Conservation (phyloP, 2,888 invertebrate genomes). For the Magallana nippona region DNA sequence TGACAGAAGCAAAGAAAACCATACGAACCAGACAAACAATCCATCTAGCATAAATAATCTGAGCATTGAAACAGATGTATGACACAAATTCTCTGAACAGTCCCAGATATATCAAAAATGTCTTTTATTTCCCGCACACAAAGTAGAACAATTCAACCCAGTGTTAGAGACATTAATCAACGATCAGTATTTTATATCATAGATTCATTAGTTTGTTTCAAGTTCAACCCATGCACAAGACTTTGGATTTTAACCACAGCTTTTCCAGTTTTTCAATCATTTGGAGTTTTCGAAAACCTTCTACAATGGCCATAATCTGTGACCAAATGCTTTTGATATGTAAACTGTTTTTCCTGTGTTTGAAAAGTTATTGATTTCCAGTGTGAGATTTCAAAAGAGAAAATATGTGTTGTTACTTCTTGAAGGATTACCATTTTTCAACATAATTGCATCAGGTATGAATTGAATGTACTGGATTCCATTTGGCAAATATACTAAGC, state of each 20-base stretch:
- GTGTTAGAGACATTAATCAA: conserved; percentile 24
- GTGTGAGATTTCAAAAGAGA: conserved; percentile 25
- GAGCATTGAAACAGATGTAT: conserved; percentile 77
- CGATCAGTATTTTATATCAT: conserved; percentile 36
- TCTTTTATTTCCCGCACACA: conserved; percentile 11
- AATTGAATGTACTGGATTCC: conserved; percentile 15
- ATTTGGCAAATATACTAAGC: background rate
- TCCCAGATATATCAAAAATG: conserved; percentile 13
- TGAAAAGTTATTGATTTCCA: conserved; percentile 30
- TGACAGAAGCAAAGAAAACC: conserved; percentile 74
- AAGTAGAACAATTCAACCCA: conserved; percentile 14
- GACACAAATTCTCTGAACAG: conserved; percentile 53
- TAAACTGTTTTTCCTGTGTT: conserved; percentile 1
- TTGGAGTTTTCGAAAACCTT: background rate
- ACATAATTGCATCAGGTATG: conserved; percentile 19
- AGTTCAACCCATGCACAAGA: conserved; percentile 19
- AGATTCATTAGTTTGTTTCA: background rate
- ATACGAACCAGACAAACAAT: conserved; percentile 72
- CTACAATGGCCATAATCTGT: background rate
- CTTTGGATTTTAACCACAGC: conserved; percentile 11
- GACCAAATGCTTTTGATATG: conserved; percentile 17
- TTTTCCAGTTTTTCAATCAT: background rate
- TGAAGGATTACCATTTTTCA: background rate
- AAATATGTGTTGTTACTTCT: conserved; percentile 4
- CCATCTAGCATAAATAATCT: conserved; percentile 74